Evolutionary conservation across 2,888 invertebrate species (phyloP).

Genomic region (Himalopsyche kuldschensis): DNA sequence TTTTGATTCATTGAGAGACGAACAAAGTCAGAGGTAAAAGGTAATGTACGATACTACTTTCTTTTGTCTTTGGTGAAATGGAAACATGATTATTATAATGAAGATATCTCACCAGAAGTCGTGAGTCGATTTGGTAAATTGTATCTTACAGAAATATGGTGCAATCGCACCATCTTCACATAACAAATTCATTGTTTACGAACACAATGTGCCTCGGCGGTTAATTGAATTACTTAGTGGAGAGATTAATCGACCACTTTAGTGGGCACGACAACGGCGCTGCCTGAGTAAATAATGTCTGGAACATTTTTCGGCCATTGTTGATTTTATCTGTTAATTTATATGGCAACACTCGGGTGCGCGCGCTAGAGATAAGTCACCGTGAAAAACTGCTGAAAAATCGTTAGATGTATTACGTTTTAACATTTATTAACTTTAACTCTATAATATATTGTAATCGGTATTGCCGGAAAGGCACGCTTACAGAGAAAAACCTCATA

Average conservation of each 20-base stretch:
- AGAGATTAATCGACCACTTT: not conserved
- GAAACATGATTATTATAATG: too few species aligned
- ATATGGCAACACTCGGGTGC: not conserved
- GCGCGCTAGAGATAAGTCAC: not conserved
- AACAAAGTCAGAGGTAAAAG: too few species aligned
- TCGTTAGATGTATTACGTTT: not conserved
- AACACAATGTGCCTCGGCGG: not conserved
- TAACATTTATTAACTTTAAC: not conserved
- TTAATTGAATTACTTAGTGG: not conserved
- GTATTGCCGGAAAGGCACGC: too few species aligned
- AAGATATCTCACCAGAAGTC: too few species aligned
- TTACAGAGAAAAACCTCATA: too few species aligned
- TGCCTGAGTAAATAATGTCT: not conserved
- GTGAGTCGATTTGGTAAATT: too few species aligned
- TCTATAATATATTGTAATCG: too few species aligned
- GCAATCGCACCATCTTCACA: not conserved
- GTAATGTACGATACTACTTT: too few species aligned
- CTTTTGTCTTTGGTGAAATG: too few species aligned
- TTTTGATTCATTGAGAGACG: too few species aligned
- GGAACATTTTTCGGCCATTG: slow-evolving; percentile 5
- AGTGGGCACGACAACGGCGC: not conserved
- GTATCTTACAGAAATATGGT: not conserved
- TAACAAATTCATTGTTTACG: not conserved
- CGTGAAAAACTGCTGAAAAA: not conserved
- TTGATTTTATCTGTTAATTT: slow-evolving; percentile 7